A percentile compares a stretch with the other conserved stretches of the same genome.
Evolutionary conservation across 2,888 invertebrate species (phyloP).

Genomic region (Drosophila testacea): DNA sequence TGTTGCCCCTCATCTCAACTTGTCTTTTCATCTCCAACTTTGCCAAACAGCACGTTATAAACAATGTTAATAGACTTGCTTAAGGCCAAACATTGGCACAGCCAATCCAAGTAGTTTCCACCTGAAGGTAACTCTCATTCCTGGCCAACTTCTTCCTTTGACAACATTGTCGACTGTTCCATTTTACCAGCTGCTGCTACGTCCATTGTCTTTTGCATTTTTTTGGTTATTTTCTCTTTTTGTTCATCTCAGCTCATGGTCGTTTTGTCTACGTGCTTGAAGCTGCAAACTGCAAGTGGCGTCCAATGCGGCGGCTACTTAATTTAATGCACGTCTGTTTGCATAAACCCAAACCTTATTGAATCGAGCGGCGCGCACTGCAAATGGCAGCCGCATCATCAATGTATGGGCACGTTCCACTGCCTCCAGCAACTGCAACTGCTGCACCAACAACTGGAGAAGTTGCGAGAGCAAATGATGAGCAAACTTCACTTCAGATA

Average conservation of each 20-base stretch:
- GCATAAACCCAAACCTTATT: slow-evolving; percentile 80
- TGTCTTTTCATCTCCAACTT: slow-evolving; percentile 23
- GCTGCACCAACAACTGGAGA: slow-evolving; percentile 34
- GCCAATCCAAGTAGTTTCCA: slow-evolving; percentile 23
- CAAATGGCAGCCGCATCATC: slow-evolving; percentile 62
- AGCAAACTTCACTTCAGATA: slow-evolving; percentile 74
- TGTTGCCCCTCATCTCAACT: slow-evolving; percentile 25
- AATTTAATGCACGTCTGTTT: slow-evolving; percentile 81
- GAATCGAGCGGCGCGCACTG: slow-evolving; percentile 59
- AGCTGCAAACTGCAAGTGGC: slow-evolving; percentile 60
- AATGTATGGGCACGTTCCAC: slow-evolving; percentile 82
- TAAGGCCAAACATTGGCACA: slow-evolving; percentile 69
- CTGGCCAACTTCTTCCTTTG: slow-evolving; percentile 33
- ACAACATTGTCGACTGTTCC: slow-evolving; percentile 63
- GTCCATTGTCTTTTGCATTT: slow-evolving; percentile 57
- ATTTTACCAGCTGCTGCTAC: slow-evolving; percentile 37
- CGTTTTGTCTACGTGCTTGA: slow-evolving; percentile 67
- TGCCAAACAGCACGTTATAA: slow-evolving; percentile 63
- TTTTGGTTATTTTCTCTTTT: slow-evolving; percentile 20
- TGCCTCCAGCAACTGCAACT: slow-evolving; percentile 49
- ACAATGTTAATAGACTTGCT: slow-evolving; percentile 81
- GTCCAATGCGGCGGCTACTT: slow-evolving; percentile 74
- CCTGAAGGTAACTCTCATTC: neutral
- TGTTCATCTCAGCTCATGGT: slow-evolving; percentile 35
- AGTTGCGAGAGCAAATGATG: slow-evolving; percentile 68